Percentiles rank a stretch among this genome's conserved stretches.
phyloP scores from a whole-genome alignment of 92 coral and sea anemone species.

The Parazoanthus atlanticus region DNA sequence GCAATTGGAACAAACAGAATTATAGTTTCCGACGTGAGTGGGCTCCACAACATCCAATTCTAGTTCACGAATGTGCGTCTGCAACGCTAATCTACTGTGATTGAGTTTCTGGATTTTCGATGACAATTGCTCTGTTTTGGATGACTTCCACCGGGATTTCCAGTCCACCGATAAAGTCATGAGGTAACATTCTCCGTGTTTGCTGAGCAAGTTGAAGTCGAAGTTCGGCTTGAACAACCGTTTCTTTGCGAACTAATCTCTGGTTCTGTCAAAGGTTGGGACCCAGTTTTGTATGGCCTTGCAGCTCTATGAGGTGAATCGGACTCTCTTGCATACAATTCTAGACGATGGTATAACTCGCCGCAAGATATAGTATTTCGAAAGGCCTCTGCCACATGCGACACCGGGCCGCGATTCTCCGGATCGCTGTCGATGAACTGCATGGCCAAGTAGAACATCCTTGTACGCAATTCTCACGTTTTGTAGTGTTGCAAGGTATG shows the following conservation, averaged over 20 bases:
- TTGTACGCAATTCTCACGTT: constrained; percentile 5
- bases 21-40: constrained; percentile 12
- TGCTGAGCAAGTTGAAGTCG: constrained; percentile 1
- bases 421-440: neutral
- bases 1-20: constrained; percentile 36
- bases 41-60: constrained; percentile 36
- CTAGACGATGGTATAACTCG: neutral
- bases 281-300: neutral
- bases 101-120: constrained; percentile 16
- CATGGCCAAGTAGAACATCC: constrained; percentile 13
- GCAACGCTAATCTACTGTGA: constrained; percentile 1
- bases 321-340: constrained; percentile 12
- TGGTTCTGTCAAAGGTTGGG: neutral
- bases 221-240: neutral
- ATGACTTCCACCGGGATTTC: constrained; percentile 8
- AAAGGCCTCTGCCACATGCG: neutral
- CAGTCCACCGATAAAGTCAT: neutral
- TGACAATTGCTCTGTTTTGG: constrained; percentile 19
- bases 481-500: neutral
- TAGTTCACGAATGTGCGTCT: constrained; percentile 33
- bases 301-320: neutral
- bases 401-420: neutral
- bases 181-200: constrained; percentile 6
- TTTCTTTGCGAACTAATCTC: neutral
- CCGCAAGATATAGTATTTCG: neutral